phyloP scores from a whole-genome alignment of 2,797 vertebrate genomes.

The Rousettus madagascariensis region DNA sequence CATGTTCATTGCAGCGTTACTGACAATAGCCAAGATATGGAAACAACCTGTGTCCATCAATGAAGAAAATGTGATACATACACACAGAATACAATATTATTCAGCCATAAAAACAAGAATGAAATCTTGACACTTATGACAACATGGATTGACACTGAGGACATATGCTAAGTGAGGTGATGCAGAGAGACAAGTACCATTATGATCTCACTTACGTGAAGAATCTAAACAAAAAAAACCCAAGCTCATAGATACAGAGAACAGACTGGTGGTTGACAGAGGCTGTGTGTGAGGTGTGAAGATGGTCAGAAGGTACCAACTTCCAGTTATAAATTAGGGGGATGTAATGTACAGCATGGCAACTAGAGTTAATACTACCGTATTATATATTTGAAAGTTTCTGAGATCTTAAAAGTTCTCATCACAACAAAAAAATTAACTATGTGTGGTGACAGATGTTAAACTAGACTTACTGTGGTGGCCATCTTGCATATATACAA shows the following conservation, averaged over 20 bases:
- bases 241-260: not conserved
- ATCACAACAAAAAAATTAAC: not conserved
- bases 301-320: not conserved
- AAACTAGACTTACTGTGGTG: not conserved
- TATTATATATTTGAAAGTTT: not conserved
- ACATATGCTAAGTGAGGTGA: not conserved
- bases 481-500: not conserved
- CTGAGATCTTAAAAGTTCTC: not conserved
- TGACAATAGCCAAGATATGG: not conserved
- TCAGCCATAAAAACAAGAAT: not conserved
- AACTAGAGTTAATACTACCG: not conserved
- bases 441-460: not conserved
- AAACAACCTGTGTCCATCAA: no score
- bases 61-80: not conserved
- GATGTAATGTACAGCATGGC: not conserved
- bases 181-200: not conserved
- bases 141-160: not conserved
- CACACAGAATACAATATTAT: not conserved
- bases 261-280: not conserved
- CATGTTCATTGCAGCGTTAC: not conserved
- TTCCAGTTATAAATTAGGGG: not conserved
- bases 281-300: no score
- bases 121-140: not conserved
- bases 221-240: not conserved
- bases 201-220: not conserved